Base-by-base conservation (phyloP, 1,140 invertebrate species). In the Diorhabda elongata region DNA sequence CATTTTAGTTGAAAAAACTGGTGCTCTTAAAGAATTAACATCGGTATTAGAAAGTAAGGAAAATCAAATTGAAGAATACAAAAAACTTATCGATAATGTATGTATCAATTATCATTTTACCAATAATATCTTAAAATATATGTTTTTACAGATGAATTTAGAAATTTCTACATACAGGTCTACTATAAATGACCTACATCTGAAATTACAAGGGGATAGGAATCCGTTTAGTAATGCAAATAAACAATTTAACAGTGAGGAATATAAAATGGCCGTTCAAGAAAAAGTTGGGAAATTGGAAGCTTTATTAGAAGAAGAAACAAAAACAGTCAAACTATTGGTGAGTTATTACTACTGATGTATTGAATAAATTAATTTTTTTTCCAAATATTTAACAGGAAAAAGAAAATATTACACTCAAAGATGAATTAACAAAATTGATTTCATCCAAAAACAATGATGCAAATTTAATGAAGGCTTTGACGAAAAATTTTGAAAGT, bases 241-340 rank as follows among this genome's bases (percentile, higher is more conserved):
- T 56, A 74, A 73, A 65, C 60, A 62, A 61, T 74, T 70, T 42
- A 72, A 71, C 60, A 71, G 73, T 56, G 74, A 74, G 67, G 75
- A 78, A 71, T 68, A 75, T 4, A 71, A 72, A 67, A 73, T 74
- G 60, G 69, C 71, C 8, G 67, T 73, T 47, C 67, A 72, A 69
- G 58, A 67, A 56, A 68, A 77, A 73, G 74, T 78, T 67, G 44
- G 57, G 7, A 72, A 72, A 58, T 69, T 78, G 47, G 75, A 77
- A 71, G 57, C 45, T 41, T 5, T 68, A 4, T 66, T 76, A 41
- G 75, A 76, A 41, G 74, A 71, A 68, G 44, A 74, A 63, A 66
- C 59, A 42, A 75, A 70, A 66, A 73, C 72, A 65, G 60, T 60
- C 11, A 69, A 74, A 72, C 64, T 70, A 60, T 65, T 52, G 47